Evolutionary conservation across 1,140 invertebrate species (phyloP).

Genomic region (Metaphire vulgaris): DNA sequence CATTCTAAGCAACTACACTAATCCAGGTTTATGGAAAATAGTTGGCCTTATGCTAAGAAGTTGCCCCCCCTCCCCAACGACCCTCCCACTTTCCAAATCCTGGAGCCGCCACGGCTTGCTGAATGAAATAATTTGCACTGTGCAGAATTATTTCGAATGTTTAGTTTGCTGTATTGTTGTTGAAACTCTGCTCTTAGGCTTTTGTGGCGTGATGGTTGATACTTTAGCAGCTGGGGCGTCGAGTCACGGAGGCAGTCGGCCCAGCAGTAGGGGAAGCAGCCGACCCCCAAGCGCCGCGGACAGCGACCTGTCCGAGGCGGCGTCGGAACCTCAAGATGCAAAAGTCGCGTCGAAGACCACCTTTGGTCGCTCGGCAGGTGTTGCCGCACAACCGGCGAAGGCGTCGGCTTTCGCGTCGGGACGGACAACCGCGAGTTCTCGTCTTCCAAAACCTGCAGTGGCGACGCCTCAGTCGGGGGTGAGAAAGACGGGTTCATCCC

Average conservation of each 20-base stretch:
- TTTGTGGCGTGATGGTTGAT: neutral
- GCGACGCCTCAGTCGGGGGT: neutral
- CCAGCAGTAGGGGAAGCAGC: neutral
- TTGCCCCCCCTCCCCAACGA: neutral
- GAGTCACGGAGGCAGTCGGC: neutral
- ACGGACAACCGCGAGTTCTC: neutral
- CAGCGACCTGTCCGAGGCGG: neutral
- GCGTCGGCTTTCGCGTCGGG: neutral
- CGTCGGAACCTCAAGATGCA: neutral
- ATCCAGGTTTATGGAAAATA: too few species aligned
- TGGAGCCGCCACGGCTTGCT: neutral
- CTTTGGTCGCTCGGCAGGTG: neutral
- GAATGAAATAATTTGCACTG: neutral
- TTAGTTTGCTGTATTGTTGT: too few species aligned
- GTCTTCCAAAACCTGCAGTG: neutral
- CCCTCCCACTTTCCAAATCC: neutral
- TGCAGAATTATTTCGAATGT: too few species aligned
- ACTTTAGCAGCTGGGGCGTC: neutral
- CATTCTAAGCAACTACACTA: too few species aligned
- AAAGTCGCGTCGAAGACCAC: neutral
- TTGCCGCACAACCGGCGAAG: neutral
- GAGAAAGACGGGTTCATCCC: neutral
- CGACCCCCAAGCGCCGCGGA: neutral
- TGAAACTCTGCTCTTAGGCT: too few species aligned
- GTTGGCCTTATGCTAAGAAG: too few species aligned